These are phyloP conservation scores for Telmatochromis sp. DNA, from an alignment of 2,113 vertebrate genomes.

Conservation along the genomic window DNA sequence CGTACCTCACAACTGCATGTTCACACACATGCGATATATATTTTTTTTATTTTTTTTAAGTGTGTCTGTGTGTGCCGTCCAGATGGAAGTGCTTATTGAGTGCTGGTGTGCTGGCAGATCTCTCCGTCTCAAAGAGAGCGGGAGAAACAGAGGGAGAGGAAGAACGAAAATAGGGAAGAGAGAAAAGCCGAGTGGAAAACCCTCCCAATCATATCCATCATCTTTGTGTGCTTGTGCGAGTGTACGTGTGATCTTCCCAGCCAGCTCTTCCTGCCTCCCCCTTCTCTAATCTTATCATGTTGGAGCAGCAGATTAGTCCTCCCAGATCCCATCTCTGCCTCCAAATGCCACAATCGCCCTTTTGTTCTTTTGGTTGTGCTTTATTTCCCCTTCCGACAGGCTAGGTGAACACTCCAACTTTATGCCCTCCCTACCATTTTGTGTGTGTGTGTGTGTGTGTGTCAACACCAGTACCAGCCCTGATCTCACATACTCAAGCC, in stretches of 20 bases:
- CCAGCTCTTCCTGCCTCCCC: constrained; percentile 59
- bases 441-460: not conserved
- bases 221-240: constrained; percentile 26
- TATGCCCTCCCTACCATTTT: constrained; percentile 19
- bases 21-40: not conserved
- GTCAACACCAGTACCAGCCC: constrained; percentile 33
- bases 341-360: constrained; percentile 63
- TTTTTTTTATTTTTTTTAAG: not conserved
- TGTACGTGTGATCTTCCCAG: constrained; percentile 46
- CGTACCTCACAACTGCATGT: constrained; percentile 31
- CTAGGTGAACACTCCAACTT: constrained; percentile 35
- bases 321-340: constrained; percentile 59
- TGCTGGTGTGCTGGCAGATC: constrained; percentile 57
- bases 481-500: constrained; percentile 15
- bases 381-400: constrained; percentile 23
- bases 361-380: constrained; percentile 53
- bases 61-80: constrained; percentile 31
- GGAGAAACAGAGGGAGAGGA: constrained; percentile 21
- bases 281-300: constrained; percentile 72
- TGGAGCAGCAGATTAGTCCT: constrained; percentile 68
- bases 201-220: constrained; percentile 59
- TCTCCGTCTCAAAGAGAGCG: constrained; percentile 25
- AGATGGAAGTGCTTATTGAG: constrained; percentile 67
- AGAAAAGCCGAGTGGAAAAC: constrained; percentile 45
- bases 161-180: constrained; percentile 3